These are phyloP conservation scores for Chesias legatella DNA, from an alignment of 2,888 invertebrate species.

Conservation along the genomic window DNA sequence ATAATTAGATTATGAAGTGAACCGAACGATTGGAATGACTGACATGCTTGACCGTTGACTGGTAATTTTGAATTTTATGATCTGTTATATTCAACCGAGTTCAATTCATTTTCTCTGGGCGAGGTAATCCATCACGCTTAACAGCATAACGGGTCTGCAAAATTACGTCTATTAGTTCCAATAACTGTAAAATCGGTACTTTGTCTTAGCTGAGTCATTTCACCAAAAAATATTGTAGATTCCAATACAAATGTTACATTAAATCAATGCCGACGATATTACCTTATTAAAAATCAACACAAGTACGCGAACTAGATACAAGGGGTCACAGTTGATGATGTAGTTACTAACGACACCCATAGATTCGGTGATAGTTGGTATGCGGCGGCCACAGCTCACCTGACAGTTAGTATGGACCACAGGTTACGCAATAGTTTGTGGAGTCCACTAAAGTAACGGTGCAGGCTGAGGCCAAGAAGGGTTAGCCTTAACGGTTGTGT, in stretches of 20 bases:
- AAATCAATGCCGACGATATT: constrained; percentile 4
- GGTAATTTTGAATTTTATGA: constrained; percentile 9
- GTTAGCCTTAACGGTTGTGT: constrained; percentile 39
- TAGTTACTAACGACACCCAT: background rate
- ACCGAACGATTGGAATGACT: constrained; percentile 42
- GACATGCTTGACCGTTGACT: constrained; percentile 34
- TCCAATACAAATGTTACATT: constrained; percentile 5
- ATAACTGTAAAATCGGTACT: too few species aligned
- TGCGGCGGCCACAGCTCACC: background rate
- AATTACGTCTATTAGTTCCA: too few species aligned
- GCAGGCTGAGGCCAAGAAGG: constrained; percentile 42
- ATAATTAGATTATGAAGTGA: constrained; percentile 44
- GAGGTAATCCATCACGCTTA: too few species aligned
- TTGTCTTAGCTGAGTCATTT: too few species aligned
- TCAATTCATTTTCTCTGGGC: too few species aligned
- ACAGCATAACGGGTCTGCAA: too few species aligned
- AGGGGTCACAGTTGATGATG: background rate
- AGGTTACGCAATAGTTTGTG: constrained; percentile 13
- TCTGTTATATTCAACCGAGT: background rate
- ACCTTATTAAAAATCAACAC: constrained; percentile 8
- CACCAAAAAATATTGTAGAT: background rate
- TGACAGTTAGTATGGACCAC: constrained; percentile 2
- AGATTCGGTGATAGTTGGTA: background rate
- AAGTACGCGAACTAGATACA: constrained; percentile 23
- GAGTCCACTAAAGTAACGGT: constrained; percentile 35